Evolutionary conservation across 1,140 invertebrate species (phyloP), one percentile per base, ranked within the genome.

Genomic region (Rhyzopertha dominica): DNA sequence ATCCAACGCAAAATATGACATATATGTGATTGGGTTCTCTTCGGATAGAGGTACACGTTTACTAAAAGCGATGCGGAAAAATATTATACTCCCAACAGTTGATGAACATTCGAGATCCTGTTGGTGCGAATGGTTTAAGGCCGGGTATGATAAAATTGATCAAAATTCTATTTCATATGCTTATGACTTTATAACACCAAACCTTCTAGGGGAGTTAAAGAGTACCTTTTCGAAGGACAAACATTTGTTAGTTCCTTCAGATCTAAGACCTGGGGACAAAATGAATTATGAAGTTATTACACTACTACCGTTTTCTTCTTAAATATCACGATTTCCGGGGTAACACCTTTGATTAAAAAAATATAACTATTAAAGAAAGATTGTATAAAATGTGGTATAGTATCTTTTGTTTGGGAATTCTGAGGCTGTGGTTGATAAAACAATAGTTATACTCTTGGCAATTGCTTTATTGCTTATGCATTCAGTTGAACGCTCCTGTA

Each of bases 221-320:
- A 30, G 17, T 30, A 30, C 12, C 17, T 30, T 30, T n/a, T 30
- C 29, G 4, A 30, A 30, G 17, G 29, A 30, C 17, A n/a, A 30
- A 30, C 29, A 30, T 30, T 30, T 30, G 29, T 30, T 30, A 16
- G 29, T 30, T 4, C 10, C 4, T 30, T 30, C 29, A 30, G 29
- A 30, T 30, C 29, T 30, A 4, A 30, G 17, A 30, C 29, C 29
- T 5, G 29, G 17, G 4, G 29, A 30, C 17, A n/a, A 30, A 10
- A 30, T 30, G 29, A 30, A 30, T n/a, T 30, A 30, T 30, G 29
- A 30, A 30, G 29, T 16, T 5, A 16, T 16, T 12, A 16, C 12
- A 30, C 12, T 13, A 30, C 12, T 30, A 30, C 4, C 17, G 29
- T 16, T 4, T 30, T 30, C 17, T 30, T 13, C 17, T 16, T 30